Percentiles rank a stretch among this genome's conserved stretches.
Conservation (phyloP, 2,797 vertebrate species). For the Chromobotia macracanthus region DNA sequence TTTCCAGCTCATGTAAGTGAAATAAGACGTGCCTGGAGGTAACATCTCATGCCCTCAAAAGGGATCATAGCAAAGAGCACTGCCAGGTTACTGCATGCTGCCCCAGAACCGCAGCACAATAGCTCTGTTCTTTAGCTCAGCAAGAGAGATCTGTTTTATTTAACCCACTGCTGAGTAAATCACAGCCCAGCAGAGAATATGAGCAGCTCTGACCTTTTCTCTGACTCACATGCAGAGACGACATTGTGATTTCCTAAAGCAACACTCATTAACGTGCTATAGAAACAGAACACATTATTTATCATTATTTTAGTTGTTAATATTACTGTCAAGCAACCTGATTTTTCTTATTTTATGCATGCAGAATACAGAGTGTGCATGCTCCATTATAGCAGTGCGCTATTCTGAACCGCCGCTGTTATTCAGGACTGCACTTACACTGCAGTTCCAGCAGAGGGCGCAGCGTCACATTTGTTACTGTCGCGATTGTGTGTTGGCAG, state of each 20-base stretch:
- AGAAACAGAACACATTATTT: too few relatives aligned
- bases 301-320: too few relatives aligned
- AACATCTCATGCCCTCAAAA: background rate
- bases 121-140: constrained; percentile 37
- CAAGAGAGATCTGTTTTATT: background rate
- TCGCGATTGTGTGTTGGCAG: background rate
- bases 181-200: background rate
- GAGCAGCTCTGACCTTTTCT: background rate
- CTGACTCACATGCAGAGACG: background rate
- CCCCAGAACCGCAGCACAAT: constrained; percentile 39
- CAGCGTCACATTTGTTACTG: background rate
- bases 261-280: too few relatives aligned
- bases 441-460: background rate
- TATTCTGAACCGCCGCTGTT: background rate
- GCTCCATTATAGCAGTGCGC: background rate
- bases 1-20: background rate
- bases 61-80: background rate
- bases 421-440: background rate
- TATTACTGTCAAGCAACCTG: too few relatives aligned
- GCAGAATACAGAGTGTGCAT: background rate
- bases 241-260: too few relatives aligned
- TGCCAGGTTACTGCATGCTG: constrained; percentile 38
- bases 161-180: background rate
- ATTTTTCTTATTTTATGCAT: too few relatives aligned
- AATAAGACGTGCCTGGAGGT: background rate